These are phyloP conservation scores for Tadarida brasiliensis DNA, from an alignment of 2,797 vertebrate species.

Conservation along the genomic window DNA sequence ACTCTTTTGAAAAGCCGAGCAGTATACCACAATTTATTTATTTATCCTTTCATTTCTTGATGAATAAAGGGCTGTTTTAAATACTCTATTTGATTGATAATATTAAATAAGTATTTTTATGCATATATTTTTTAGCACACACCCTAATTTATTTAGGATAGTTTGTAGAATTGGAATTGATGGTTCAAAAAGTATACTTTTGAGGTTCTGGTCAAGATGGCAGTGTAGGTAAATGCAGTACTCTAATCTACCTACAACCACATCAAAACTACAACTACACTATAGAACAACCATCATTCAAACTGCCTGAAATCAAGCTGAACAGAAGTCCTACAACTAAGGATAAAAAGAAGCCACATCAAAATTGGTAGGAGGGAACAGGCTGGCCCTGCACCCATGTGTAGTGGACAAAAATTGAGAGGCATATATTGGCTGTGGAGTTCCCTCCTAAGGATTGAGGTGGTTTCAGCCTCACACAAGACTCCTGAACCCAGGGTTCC, in stretches of 20 bases:
- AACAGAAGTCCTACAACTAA: too few species aligned
- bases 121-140: neutral
- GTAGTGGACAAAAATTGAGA: neutral
- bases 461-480: neutral
- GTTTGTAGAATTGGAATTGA: neutral
- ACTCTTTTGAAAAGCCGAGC: neutral
- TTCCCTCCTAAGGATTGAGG: neutral
- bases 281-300: too few species aligned
- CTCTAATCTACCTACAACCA: too few species aligned
- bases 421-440: neutral
- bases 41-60: neutral
- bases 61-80: neutral
- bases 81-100: neutral
- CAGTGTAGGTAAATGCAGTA: neutral
- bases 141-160: neutral
- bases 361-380: neutral
- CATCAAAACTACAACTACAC: too few species aligned
- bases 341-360: neutral
- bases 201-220: neutral
- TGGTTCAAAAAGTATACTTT: neutral
- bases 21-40: neutral
- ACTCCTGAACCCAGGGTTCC: too few species aligned
- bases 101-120: neutral
- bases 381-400: neutral
- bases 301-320: too few species aligned